Percentiles rank a stretch among this genome's conserved stretches.
phyloP scores from a whole-genome alignment of 2,113 vertebrate species.

The Apodemus speciosus region DNA sequence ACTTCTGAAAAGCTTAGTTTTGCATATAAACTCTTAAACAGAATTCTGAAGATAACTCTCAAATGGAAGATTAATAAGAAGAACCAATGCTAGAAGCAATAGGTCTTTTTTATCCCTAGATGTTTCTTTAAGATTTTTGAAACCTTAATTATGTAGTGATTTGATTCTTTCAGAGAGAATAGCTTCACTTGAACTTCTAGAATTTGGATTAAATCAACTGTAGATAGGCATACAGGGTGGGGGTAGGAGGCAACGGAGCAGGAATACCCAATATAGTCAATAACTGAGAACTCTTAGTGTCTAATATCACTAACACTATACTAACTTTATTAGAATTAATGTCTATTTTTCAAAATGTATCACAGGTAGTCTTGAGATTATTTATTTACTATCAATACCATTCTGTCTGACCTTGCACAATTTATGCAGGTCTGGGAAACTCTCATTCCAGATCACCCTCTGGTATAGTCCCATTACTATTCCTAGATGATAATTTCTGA shows the following conservation, averaged over 20 bases:
- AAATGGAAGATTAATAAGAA: slow-evolving; percentile 5
- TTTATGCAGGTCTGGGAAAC: background rate
- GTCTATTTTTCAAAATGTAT: slow-evolving; percentile 1
- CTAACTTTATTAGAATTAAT: background rate
- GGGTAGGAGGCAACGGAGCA: background rate
- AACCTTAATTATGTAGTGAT: background rate
- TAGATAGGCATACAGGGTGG: background rate
- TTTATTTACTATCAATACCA: background rate
- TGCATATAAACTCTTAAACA: background rate
- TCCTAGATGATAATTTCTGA: background rate
- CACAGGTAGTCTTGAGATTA: background rate
- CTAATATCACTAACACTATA: background rate
- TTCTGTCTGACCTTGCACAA: background rate
- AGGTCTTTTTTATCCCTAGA: background rate
- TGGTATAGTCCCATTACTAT: background rate
- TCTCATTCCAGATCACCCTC: background rate
- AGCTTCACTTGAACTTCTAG: background rate
- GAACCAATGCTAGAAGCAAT: background rate
- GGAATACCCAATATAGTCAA: background rate
- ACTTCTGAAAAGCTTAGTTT: background rate
- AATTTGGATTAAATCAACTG: background rate
- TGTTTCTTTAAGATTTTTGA: background rate
- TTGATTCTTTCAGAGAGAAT: background rate
- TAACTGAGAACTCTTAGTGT: background rate
- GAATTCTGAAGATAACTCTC: background rate